Evolutionary conservation across 2,888 invertebrate species (phyloP).

Genomic region (Cheiracanthium punctorium): DNA sequence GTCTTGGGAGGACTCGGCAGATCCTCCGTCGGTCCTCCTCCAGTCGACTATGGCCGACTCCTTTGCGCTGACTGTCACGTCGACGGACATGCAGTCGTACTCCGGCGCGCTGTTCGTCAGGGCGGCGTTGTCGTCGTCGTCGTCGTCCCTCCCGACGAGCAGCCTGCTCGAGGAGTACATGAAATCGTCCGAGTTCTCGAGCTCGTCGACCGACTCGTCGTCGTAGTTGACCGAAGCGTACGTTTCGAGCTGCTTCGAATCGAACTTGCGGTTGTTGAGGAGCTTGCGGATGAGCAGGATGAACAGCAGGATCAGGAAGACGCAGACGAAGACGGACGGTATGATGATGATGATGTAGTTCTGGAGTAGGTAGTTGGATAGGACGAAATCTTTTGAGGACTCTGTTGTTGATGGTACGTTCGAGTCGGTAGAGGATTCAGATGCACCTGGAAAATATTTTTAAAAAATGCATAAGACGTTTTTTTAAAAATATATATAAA

Average conservation of each 20-base stretch:
- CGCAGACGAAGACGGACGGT: background rate
- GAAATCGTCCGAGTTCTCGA: background rate
- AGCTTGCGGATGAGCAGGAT: background rate
- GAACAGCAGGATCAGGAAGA: background rate
- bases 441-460: background rate
- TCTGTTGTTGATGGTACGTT: background rate
- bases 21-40: background rate
- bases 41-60: background rate
- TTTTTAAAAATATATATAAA: no score
- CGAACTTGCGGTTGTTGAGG: background rate
- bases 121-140: background rate
- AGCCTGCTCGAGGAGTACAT: conserved; percentile 21
- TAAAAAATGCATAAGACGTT: no score
- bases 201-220: background rate
- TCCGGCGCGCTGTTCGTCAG: background rate
- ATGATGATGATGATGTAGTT: background rate
- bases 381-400: background rate
- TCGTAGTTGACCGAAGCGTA: conserved; percentile 3
- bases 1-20: background rate
- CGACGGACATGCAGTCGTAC: conserved; percentile 32
- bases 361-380: background rate
- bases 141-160: conserved; percentile 4
- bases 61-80: background rate
- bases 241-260: background rate
- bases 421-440: background rate